Conservation (phyloP, 2,797 vertebrate genomes). For the Micromesistius poutassou region DNA sequence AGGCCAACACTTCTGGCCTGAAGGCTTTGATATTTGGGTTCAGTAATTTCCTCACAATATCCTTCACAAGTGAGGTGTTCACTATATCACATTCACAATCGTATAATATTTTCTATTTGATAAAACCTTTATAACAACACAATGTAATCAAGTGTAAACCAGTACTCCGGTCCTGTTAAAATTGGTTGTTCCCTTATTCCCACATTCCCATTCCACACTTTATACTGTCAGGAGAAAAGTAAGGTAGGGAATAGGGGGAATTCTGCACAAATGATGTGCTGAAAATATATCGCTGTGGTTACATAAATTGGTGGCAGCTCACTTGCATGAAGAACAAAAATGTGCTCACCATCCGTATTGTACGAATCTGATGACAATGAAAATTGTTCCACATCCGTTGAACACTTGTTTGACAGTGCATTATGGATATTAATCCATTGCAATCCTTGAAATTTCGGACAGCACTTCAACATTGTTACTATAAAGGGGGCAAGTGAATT, state of each 20-base stretch:
- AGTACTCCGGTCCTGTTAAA: background rate
- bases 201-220: background rate
- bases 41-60: conserved; percentile 35
- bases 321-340: background rate
- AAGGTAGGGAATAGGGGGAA: background rate
- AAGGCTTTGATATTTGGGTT: conserved; percentile 19
- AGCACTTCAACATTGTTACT: background rate
- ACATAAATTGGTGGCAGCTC: background rate
- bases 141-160: background rate
- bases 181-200: background rate
- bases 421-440: background rate
- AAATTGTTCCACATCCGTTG: background rate
- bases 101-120: conserved; percentile 2
- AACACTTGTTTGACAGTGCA: background rate
- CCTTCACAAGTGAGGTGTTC: conserved; percentile 35
- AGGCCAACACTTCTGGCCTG: conserved; percentile 48
- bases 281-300: background rate
- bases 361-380: background rate
- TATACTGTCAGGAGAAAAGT: background rate
- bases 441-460: background rate
- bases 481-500: background rate
- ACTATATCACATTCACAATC: conserved; percentile 6
- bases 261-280: background rate
- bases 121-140: conserved; percentile 4
- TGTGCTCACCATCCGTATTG: background rate